Percentiles rank a stretch among this genome's conserved stretches.
These are phyloP conservation scores for Paramisgurnus dabryanus DNA, from an alignment of 2,113 vertebrate genomes.

Conservation along the genomic window DNA sequence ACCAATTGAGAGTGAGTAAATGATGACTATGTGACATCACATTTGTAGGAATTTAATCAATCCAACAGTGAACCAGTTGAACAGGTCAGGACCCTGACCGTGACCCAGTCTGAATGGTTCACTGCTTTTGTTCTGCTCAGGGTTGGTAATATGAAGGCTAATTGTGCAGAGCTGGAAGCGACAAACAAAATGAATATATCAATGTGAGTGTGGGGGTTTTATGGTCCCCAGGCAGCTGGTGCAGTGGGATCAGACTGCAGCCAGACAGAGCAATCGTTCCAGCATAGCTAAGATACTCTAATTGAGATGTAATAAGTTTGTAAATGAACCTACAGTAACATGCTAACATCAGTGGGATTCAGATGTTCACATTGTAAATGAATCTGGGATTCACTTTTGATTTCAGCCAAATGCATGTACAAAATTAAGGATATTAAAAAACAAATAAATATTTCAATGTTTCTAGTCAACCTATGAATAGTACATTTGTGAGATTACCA, in stretches of 20 bases:
- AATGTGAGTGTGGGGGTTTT: slow-evolving; percentile 31
- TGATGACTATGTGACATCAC: background rate
- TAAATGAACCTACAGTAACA: slow-evolving; percentile 37
- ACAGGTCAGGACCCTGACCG: slow-evolving; percentile 2
- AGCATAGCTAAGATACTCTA: slow-evolving; percentile 44
- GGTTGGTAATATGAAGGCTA: slow-evolving; percentile 18
- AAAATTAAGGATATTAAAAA: too few relatives aligned
- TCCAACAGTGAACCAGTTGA: slow-evolving; percentile 4
- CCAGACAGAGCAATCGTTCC: slow-evolving; percentile 41
- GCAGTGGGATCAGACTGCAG: slow-evolving; percentile 50
- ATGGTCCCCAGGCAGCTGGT: slow-evolving; percentile 48
- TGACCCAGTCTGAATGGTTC: slow-evolving; percentile 10
- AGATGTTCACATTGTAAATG: too few relatives aligned
- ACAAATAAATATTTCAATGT: too few relatives aligned
- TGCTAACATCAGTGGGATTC: background rate
- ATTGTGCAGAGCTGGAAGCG: slow-evolving; percentile 8
- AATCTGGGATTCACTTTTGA: too few relatives aligned
- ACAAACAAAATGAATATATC: slow-evolving; percentile 41
- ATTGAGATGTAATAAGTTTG: slow-evolving; percentile 54
- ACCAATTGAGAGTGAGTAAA: too few relatives aligned
- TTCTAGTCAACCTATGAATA: too few relatives aligned
- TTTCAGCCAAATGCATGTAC: too few relatives aligned
- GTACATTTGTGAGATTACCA: too few relatives aligned
- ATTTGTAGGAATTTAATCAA: slow-evolving; percentile 10
- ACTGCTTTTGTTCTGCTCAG: background rate